phyloP scores from a whole-genome alignment of 2,113 vertebrate species.

The Polyodon spathula region DNA sequence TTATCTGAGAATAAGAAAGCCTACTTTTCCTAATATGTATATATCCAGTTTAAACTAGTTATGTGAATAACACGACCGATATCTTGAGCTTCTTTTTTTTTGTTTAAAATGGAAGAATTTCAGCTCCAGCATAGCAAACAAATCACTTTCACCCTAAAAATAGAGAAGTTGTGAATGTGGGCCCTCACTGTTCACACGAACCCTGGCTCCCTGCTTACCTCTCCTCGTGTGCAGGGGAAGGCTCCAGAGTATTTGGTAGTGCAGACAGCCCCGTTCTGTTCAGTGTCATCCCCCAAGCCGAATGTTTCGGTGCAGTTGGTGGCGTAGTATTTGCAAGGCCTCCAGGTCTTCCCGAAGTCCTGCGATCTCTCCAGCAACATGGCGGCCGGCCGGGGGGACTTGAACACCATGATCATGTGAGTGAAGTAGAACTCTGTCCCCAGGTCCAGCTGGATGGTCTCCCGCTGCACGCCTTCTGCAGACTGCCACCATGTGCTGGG shows the following conservation, averaged over 20 bases:
- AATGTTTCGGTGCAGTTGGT: constrained; percentile 76
- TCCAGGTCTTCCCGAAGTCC: constrained; percentile 85
- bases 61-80: no score
- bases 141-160: no score
- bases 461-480: constrained; percentile 49
- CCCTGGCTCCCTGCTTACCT: constrained; percentile 54
- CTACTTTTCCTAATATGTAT: no score
- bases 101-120: no score
- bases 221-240: constrained; percentile 83
- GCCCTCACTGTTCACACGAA: constrained; percentile 16
- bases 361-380: constrained; percentile 91
- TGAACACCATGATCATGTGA: constrained; percentile 89
- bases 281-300: constrained; percentile 64
- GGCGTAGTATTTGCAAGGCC: constrained; percentile 79
- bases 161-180: no score
- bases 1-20: no score
- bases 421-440: constrained; percentile 91
- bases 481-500: constrained; percentile 97
- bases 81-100: no score
- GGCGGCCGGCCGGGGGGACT: constrained; percentile 76
- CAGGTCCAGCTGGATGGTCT: constrained; percentile 82
- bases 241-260: constrained; percentile 84
- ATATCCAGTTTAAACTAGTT: no score
- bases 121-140: no score
- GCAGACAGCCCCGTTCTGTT: constrained; percentile 62